A percentile compares a stretch with the other conserved stretches of the same genome.
These are phyloP conservation scores for Heteronetta atricapilla DNA, from an alignment of 2,113 vertebrate species.

Conservation along the genomic window DNA sequence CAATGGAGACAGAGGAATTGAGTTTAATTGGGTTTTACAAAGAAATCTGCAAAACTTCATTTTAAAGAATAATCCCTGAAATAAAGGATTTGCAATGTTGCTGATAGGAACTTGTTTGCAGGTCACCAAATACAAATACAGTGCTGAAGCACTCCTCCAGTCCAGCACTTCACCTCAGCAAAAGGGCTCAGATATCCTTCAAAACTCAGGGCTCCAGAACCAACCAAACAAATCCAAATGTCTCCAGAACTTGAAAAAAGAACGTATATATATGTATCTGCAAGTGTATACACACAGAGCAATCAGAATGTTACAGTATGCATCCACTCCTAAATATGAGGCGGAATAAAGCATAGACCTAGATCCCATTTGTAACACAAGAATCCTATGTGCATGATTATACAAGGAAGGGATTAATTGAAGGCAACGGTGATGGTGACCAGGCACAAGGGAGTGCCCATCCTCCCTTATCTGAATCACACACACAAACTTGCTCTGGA, in stretches of 20 bases:
- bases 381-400: not conserved
- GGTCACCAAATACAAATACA: not conserved
- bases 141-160: not conserved
- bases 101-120: not conserved
- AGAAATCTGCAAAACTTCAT: not conserved
- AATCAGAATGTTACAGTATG: not conserved
- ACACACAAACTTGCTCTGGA: slow-evolving; percentile 57
- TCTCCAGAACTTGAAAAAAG: not conserved
- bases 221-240: not conserved
- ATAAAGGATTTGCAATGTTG: not conserved
- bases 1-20: not conserved
- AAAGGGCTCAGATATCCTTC: not conserved
- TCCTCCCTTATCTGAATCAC: slow-evolving; percentile 33
- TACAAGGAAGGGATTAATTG: slow-evolving; percentile 1
- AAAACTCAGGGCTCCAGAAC: not conserved
- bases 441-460: not conserved
- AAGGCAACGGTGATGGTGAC: slow-evolving; percentile 47
- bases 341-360: not conserved
- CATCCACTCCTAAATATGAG: not conserved
- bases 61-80: not conserved
- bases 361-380: not conserved
- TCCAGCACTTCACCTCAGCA: not conserved
- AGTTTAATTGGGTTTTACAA: not conserved
- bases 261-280: not conserved
- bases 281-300: too few relatives aligned